These are phyloP conservation scores for Hystrix brachyura DNA, from an alignment of 2,113 vertebrate genomes.

Conservation along the genomic window DNA sequence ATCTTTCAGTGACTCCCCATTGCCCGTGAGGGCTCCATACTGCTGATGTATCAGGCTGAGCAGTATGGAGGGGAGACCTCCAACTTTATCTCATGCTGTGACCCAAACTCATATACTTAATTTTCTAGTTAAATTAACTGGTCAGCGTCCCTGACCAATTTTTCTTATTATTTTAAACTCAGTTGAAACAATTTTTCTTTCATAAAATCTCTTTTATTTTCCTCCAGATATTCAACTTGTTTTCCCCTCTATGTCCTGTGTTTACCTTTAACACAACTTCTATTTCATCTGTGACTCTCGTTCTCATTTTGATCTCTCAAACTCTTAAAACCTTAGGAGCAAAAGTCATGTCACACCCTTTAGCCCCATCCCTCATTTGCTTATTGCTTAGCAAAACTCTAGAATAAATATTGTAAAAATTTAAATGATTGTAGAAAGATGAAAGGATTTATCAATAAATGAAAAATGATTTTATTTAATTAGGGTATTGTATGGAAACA, in stretches of 20 bases:
- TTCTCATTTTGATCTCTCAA: neutral
- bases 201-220: neutral
- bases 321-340: neutral
- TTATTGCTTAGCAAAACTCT: neutral
- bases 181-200: neutral
- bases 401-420: neutral
- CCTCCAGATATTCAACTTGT: neutral
- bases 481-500: neutral
- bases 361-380: neutral
- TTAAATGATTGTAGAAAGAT: neutral
- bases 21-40: neutral
- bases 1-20: neutral
- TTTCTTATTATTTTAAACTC: neutral
- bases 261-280: neutral
- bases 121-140: neutral
- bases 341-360: neutral
- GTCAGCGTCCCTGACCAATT: neutral
- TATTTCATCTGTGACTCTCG: neutral
- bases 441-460: neutral
- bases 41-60: neutral
- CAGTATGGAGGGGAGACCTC: too few relatives aligned
- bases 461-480: neutral
- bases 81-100: too few relatives aligned
- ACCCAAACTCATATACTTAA: neutral
- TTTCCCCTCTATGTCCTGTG: neutral